Base-by-base conservation (phyloP, 2,888 invertebrate genomes). In the Hydrotaea diabolus region DNA sequence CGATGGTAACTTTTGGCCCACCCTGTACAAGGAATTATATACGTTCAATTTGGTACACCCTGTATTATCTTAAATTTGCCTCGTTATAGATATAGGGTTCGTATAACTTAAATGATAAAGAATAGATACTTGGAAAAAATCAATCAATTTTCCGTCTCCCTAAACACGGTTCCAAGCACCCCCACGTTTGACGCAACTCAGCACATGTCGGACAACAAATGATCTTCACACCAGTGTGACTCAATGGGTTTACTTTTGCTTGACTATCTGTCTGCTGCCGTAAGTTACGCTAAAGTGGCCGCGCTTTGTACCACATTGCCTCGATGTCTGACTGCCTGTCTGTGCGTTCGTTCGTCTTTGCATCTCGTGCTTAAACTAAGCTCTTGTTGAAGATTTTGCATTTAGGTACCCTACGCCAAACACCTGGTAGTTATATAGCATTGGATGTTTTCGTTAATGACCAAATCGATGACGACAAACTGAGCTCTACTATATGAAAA, bases 201-300 rank as follows among this genome's bases (percentile, higher is more conserved):
- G 2, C 31, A 31, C 31, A 31, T 31, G n/a, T n/a, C n/a, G n/a
- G n/a, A n/a, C 31, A 39, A 39, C 1, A 26, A 72, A 72, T 1
- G 13, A 15, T n/a, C 55, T 23, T 59, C 15, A 15, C 9, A 26
- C 26, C 26, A 59, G 26, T 59, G 59, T 59, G 4, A 15, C 26
- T 21, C 21, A 21, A n/a, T 17, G 55, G 1, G n/a, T n/a, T n/a
- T n/a, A n/a, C n/a, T n/a, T n/a, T n/a, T n/a, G n/a, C n/a, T n/a
- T 3, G 26, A 59, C 31, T 31, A n/a, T 78, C 73, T 79, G 72
- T 72, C 55, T 55, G 59, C 66, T 11, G 19, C 9, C 75, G 36
- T 17, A 4, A 79, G 81, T 74, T 85, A 85, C 85, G 85, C 85
- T 79, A 77, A 81, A 79, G 17, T 79, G 79, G 73, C 76, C 49